Conservation (phyloP, 2,888 invertebrate species). For the Macropis europaea region DNA sequence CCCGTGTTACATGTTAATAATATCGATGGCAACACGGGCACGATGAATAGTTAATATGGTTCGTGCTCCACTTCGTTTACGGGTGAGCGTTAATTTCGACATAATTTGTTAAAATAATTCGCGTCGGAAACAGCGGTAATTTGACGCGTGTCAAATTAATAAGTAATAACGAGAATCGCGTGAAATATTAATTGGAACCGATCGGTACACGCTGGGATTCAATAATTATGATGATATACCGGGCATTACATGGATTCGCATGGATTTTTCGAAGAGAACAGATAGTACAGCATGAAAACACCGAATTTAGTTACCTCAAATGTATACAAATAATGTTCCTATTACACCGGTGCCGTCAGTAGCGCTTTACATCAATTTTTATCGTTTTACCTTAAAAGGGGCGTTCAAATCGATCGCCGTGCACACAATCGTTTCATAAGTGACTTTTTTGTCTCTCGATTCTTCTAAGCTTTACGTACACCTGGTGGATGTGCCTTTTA, state of each 20-base stretch:
- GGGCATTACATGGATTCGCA: conserved; percentile 22
- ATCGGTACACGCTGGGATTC: conserved; percentile 6
- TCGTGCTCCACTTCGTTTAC: conserved; percentile 7
- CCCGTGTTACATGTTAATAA: conserved; percentile 20
- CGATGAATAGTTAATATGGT: conserved; percentile 24
- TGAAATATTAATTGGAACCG: conserved; percentile 41
- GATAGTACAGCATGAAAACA: too few relatives aligned
- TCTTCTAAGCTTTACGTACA: too few relatives aligned
- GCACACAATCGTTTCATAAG: too few relatives aligned
- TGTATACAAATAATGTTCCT: too few relatives aligned
- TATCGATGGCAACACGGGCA: background rate
- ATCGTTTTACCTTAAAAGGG: too few relatives aligned
- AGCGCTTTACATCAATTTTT: too few relatives aligned
- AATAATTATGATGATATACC: background rate
- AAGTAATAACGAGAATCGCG: conserved; percentile 26
- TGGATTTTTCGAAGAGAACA: too few relatives aligned
- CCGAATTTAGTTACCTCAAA: too few relatives aligned
- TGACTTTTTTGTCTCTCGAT: too few relatives aligned
- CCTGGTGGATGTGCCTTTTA: too few relatives aligned
- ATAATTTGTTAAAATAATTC: conserved; percentile 45
- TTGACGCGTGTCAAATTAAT: conserved; percentile 38
- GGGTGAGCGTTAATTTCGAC: conserved; percentile 1
- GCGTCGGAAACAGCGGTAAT: conserved; percentile 14
- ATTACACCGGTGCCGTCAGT: too few relatives aligned
- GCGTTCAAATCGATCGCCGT: too few relatives aligned